Evolutionary conservation across 2,888 invertebrate genomes (phyloP).

Genomic region (Phanerotoma sp.): DNA sequence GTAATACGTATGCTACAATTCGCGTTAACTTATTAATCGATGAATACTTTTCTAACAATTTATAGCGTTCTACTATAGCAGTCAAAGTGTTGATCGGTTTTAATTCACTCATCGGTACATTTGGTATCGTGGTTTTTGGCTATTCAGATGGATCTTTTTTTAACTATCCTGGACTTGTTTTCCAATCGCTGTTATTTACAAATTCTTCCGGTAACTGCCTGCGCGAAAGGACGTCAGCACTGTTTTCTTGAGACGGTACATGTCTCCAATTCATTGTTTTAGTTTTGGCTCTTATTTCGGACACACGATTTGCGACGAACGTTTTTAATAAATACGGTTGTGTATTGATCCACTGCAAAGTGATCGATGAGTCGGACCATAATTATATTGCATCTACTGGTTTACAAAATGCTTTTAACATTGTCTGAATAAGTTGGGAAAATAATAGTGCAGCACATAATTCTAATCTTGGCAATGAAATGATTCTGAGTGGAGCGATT

Average conservation of each 20-base stretch:
- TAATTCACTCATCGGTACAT: too few relatives aligned
- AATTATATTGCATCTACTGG: neutral
- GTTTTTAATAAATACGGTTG: too few relatives aligned
- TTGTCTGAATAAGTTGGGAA: neutral
- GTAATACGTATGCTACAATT: too few relatives aligned
- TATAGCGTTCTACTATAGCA: too few relatives aligned
- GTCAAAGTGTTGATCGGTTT: too few relatives aligned
- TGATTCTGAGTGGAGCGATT: neutral
- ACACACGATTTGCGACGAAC: neutral
- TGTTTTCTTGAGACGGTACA: neutral
- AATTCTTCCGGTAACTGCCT: neutral
- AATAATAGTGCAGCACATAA: too few relatives aligned
- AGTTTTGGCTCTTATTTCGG: neutral
- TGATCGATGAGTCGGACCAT: neutral
- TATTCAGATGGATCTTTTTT: too few relatives aligned
- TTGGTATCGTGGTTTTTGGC: too few relatives aligned
- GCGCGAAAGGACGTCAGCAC: neutral
- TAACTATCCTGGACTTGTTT: neutral
- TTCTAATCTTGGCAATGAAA: conserved; percentile 28
- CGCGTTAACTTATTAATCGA: too few relatives aligned
- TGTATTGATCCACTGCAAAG: neutral
- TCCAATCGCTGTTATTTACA: neutral
- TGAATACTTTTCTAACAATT: too few relatives aligned
- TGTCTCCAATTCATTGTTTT: neutral
- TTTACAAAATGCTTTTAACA: neutral